Evolutionary conservation across 2,113 vertebrate species (phyloP).

Genomic region (Polypterus senegalus): DNA sequence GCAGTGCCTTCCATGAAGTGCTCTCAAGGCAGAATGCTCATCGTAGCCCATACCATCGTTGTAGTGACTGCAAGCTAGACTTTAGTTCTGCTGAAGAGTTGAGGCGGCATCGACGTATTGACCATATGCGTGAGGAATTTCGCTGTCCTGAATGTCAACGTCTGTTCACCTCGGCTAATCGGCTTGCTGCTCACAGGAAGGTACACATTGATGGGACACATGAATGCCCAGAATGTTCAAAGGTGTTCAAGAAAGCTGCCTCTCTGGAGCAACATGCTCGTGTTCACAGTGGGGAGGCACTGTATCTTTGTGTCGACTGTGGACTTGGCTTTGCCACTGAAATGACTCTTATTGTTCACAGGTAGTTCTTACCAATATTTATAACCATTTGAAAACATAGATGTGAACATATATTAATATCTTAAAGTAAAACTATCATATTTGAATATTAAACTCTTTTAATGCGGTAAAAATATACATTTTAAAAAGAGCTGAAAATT

Average conservation of each 20-base stretch:
- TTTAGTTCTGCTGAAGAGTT: conserved; percentile 13
- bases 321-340: conserved; percentile 74
- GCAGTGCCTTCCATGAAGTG: conserved; percentile 1
- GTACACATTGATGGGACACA: conserved; percentile 71
- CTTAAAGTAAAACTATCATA: too few relatives aligned
- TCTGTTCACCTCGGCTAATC: conserved; percentile 66
- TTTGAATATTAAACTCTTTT: too few relatives aligned
- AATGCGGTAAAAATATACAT: too few relatives aligned
- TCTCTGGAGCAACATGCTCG: conserved; percentile 74
- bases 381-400: too few relatives aligned
- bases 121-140: conserved; percentile 25
- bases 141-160: conserved; percentile 44
- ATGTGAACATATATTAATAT: too few relatives aligned
- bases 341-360: conserved; percentile 74
- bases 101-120: conserved; percentile 21
- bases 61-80: conserved; percentile 46
- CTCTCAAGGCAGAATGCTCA: not conserved
- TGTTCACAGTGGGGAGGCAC: conserved; percentile 67
- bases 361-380: conserved; percentile 24
- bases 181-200: conserved; percentile 62
- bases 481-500: too few relatives aligned
- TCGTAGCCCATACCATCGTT: conserved; percentile 27
- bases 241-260: conserved; percentile 71
- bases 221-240: conserved; percentile 67
- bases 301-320: conserved; percentile 78